These are phyloP conservation scores for Nezara viridula DNA, from an alignment of 2,888 invertebrate species.

Conservation along the genomic window DNA sequence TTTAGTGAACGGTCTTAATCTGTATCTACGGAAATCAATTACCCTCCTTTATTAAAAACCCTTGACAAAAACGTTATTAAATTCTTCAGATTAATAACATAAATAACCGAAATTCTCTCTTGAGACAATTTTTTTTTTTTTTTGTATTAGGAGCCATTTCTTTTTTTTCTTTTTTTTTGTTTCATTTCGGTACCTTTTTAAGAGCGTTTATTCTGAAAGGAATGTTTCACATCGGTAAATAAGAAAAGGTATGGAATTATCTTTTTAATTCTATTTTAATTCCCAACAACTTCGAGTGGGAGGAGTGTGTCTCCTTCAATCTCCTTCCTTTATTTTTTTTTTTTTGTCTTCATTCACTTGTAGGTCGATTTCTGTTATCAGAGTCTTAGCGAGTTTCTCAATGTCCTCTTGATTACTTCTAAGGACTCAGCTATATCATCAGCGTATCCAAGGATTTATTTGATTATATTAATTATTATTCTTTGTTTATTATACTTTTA, in stretches of 20 bases:
- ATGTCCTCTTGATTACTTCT: too few relatives aligned
- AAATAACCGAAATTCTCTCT: conserved; percentile 22
- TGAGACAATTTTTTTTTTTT: background rate
- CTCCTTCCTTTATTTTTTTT: too few relatives aligned
- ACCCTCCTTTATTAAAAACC: conserved; percentile 24
- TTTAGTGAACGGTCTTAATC: conserved; percentile 16
- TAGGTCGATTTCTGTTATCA: too few relatives aligned
- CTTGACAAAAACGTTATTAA: conserved; percentile 38
- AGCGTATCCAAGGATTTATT: too few relatives aligned
- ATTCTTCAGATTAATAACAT: conserved; percentile 30
- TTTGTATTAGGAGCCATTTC: background rate
- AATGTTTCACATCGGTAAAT: background rate
- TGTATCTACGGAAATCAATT: conserved; percentile 37
- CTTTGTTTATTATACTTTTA: too few relatives aligned
- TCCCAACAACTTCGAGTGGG: too few relatives aligned
- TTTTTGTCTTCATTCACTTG: too few relatives aligned
- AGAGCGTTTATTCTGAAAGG: background rate
- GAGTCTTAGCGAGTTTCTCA: too few relatives aligned
- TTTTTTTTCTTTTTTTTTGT: background rate
- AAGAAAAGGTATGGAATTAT: background rate
- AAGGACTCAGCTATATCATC: too few relatives aligned
- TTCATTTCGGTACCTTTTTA: background rate
- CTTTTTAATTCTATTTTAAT: background rate
- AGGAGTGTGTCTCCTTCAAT: too few relatives aligned
- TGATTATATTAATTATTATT: too few relatives aligned